Evolutionary conservation across 2,113 vertebrate species (phyloP), one percentile per base, ranked within the genome.

Genomic region (Meleagris gallopavo): DNA sequence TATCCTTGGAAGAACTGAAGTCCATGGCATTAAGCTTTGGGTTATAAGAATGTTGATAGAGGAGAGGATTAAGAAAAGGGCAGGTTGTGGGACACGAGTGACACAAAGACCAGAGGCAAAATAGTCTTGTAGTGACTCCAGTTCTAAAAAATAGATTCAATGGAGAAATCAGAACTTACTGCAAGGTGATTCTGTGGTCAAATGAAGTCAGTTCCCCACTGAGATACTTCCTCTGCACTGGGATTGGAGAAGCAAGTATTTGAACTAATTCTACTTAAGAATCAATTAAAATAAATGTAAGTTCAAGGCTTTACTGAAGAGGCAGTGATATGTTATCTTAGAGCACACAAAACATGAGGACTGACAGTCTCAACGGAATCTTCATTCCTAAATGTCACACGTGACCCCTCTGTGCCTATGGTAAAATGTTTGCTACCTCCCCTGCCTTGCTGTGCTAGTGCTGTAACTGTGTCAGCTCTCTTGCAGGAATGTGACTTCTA

Each of bases 51-150:
- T 52, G 21, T 70, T 85, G 89, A 73, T 85, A 67, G 89, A 94
- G 38, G 52, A 70, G 18, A 72, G 89, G 95, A 95, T 96, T 96
- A 93, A 78, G 72, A 40, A 86, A 94, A 96, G 88, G 93, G 38
- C 93, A 95, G 64, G 70, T 69, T 84, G 58, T 90, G 32, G 83
- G 71, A 93, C 17, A 65, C 60, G 60, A 81, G 71, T 78, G 72
- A 52, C 57, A 61, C 52, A 54, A 72, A 72, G 62, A 76, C 93
- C 89, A 88, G 60, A 67, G 73, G 66, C 67, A 92, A 78, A 29
- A 91, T 90, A 57, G 32, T 75, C 65, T 83, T 72, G 58, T 84
- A 40, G 83, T 90, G 89, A 91, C 52, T 91, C 48, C 36, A 66
- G 29, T n/a, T 66, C 18, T 32, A 29, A 55, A 70, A 95, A 88